These are phyloP conservation scores for Lacerta bilineata DNA, from an alignment of 2,797 vertebrate genomes.

Conservation along the genomic window DNA sequence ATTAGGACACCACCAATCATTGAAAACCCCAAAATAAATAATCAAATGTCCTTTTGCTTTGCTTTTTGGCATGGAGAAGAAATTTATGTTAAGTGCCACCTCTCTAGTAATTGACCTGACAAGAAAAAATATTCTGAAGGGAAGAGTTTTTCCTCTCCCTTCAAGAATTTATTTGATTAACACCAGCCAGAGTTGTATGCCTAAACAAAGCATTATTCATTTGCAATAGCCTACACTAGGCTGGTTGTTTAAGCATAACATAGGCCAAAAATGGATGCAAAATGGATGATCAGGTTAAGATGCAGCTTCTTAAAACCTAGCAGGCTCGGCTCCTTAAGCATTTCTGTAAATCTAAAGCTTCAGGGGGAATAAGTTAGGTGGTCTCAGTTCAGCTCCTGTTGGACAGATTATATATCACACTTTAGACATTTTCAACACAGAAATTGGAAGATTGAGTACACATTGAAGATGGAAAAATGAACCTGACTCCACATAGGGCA, in stretches of 20 bases:
- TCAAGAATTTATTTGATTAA: constrained; percentile 35
- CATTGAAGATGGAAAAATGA: not conserved
- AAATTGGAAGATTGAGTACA: not conserved
- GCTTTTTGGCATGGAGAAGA: not conserved
- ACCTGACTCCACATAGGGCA: not conserved
- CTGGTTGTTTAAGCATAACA: not conserved
- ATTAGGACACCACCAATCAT: too few species aligned
- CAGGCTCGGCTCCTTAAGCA: not conserved
- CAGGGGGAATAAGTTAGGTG: not conserved
- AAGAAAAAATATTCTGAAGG: constrained; percentile 22
- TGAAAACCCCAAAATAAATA: too few species aligned
- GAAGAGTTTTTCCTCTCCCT: not conserved
- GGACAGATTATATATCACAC: constrained; percentile 13
- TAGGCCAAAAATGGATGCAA: not conserved
- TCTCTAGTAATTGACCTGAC: constrained; percentile 19
- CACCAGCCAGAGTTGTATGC: not conserved
- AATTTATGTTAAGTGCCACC: constrained; percentile 29
- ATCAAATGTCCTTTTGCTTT: not conserved
- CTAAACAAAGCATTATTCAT: constrained; percentile 32
- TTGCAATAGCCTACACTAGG: constrained; percentile 12
- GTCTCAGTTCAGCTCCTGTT: constrained; percentile 6
- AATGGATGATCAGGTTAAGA: constrained; percentile 2
- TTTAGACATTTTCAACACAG: constrained; percentile 3
- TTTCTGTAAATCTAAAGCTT: constrained; percentile 20
- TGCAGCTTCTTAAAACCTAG: not conserved